Evolutionary conservation across 2,113 vertebrate species (phyloP).

Genomic region (Chionis minor): DNA sequence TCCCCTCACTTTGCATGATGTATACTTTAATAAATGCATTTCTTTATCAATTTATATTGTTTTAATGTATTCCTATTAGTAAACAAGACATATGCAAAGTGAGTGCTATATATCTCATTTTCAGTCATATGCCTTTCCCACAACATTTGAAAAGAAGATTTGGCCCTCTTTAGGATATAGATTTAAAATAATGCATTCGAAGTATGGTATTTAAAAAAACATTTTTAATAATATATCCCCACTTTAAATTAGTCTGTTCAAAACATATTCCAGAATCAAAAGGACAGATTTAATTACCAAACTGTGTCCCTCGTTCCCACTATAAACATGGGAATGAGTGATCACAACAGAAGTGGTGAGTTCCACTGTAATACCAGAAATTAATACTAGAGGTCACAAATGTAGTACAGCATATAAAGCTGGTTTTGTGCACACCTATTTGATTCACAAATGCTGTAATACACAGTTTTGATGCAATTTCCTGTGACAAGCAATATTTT

Average conservation of each 20-base stretch:
- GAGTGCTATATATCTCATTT: background rate
- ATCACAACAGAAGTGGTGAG: background rate
- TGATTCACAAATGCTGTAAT: background rate
- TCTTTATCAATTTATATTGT: background rate
- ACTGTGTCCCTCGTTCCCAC: background rate
- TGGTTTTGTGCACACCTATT: background rate
- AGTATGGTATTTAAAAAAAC: rapidly evolving
- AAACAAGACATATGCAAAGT: background rate
- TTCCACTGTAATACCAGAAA: background rate
- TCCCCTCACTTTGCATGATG: background rate
- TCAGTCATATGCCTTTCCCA: background rate
- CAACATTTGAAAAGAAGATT: background rate
- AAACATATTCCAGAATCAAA: background rate
- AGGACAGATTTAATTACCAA: background rate
- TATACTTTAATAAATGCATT: background rate
- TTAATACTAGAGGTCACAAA: background rate
- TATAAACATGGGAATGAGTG: background rate
- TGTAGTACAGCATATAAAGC: background rate
- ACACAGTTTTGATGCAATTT: background rate
- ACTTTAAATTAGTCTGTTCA: background rate
- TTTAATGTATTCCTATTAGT: background rate
- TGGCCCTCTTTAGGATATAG: background rate
- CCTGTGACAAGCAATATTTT: background rate
- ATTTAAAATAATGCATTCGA: background rate
- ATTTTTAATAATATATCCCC: background rate